Base-by-base conservation (phyloP, 2,113 vertebrate genomes). In the Gavialis gangeticus region DNA sequence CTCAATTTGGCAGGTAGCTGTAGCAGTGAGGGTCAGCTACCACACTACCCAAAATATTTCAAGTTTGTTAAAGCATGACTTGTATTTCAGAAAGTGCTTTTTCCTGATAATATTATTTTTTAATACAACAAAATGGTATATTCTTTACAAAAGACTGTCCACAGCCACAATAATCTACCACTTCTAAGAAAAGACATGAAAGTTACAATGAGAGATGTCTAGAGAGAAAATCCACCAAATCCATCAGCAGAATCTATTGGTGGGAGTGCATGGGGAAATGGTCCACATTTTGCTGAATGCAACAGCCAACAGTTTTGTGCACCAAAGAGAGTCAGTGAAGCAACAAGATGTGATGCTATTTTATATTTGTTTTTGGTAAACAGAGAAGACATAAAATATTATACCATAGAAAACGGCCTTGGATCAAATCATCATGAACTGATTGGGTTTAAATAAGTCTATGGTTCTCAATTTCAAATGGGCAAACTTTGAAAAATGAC, bases 331-430 rank as follows among this genome's bases (percentile, higher is more conserved):
- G 46, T 46, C 46, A 46, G 46, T 46, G 46, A 46, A 46, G 58
- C 84, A 85, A 94, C 95, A 91, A 75, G 27, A 96, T 91, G 85
- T 87, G 89, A 71, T 95, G 91, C 89, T 94, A 69, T 96, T 91
- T 94, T 92, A 94, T 89, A 63, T 80, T 89, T 6, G 2, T 73
- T 10, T 93, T 95, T 86, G 34, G 66, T 66, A 66, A 84, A 46
- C 75, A 60, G 82, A 85, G 87, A 21, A 77, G 4, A 10, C 17
- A 34, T 18, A 69, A 67, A 71, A 34, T 21, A 30, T 18, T 71
- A 30, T 59, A 82, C 46, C 4, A 58, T 56, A 46, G 93, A 91
- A 96, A 95, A 87, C 73, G 89, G 91, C 89, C 83, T 92, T 69
- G 85, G 75, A 91, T 64, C 34, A 34, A 94, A 75, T 3, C 17